Base-by-base conservation (phyloP, 1,140 invertebrate species). In the Chionoecetes opilio region DNA sequence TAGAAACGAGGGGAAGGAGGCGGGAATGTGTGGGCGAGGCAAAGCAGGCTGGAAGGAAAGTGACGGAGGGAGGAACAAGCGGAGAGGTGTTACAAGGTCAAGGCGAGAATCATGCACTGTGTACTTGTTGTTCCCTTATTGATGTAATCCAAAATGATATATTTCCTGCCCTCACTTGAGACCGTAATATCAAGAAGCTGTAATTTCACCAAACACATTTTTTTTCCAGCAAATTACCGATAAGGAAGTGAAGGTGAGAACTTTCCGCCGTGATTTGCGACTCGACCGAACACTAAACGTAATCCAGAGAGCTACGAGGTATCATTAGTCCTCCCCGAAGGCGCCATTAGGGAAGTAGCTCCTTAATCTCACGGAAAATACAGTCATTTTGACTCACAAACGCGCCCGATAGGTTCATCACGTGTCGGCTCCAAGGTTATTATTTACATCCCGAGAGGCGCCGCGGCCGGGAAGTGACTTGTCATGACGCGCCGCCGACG, bases 281-380 rank as follows among this genome's bases (percentile, higher is more conserved):
- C 63, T 1, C 11, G 21, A n/a, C 63, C 21, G 21, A 26, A 26
- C 63, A 75, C 63, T 75, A 75, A 75, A 75, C 63, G 63, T 26
- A 75, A 75, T 26, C 63, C 26, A 75, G 63, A 8, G 63, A 75
- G 63, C 63, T 75, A 26, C 63, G 63, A 75, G 21, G 21, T 75
- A 75, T 75, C n/a, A 75, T 75, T 75, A 75, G 21, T 75, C 63
- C 63, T n/a, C 63, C n/a, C 63, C 63, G 21, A 75, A 75, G 63
- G 63, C 63, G 63, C n/a, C 21, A 75, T 75, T n/a, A 75, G 63
- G 63, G 63, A 75, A 75, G 21, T 75, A 75, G 21, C 63, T 75
- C 63, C 63, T 75, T 75, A 75, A 75, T 75, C 63, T 75, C 63
- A 75, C 63, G 63, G 63, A 75, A 75, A 75, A 75, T 75, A 75